Evolutionary conservation across 2,888 invertebrate genomes (phyloP), one percentile per base, ranked within the genome.

Genomic region (Torymus tubicola): DNA sequence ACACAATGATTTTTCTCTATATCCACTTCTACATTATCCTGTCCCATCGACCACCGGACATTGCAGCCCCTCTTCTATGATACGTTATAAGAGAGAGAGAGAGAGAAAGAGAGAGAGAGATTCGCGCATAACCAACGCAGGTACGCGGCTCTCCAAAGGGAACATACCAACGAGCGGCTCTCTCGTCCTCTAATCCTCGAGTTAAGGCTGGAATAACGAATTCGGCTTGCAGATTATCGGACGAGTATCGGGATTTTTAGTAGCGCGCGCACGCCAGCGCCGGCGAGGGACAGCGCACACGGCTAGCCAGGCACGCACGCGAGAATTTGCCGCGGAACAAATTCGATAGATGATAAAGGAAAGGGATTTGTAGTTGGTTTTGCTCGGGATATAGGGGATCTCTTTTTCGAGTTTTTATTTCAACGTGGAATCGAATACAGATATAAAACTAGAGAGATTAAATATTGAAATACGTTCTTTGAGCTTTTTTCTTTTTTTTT

Each of bases 131-230:
- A n/a, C 24, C 50, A 10, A 58, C 50, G n/a, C 31, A 58, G 60
- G 13, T 53, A 72, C 10, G 13, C 31, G 4, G n/a, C 61, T 53
- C 69, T 79, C 63, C 63, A 52, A 68, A 69, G 50, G 71, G 14
- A 10, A 12, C 31, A 31, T 31, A 31, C 31, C 31, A 31, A 31
- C 31, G 31, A 31, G 5, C 16, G 24, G 52, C 24, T 24, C 14
- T 24, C 52, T 64, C 21, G 21, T 14, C 52, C 70, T 63, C 60
- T 81, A 81, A 81, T 78, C 74, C 81, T 60, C 42, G 70, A 74
- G 72, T 78, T 81, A 82, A 75, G 78, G 73, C 80, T 50, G 64
- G 73, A 81, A 76, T 78, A 81, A 81, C 70, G 71, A 75, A 78
- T 81, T 78, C 71, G 64, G 73, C 67, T 67, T 12, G 68, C 61